Conservation (phyloP, 2,113 vertebrate genomes). For the Elachura formosa region DNA sequence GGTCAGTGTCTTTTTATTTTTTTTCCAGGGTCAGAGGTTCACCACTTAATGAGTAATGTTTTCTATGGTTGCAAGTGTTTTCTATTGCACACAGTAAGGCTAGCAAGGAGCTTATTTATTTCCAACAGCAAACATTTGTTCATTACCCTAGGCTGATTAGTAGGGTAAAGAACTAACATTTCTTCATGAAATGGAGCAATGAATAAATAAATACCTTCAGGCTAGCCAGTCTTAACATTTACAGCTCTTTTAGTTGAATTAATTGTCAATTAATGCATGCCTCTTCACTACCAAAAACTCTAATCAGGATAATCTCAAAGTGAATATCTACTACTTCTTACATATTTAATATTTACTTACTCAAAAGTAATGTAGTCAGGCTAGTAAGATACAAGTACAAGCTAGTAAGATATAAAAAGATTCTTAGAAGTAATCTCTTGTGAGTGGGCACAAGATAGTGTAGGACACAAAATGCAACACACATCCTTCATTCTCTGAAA, state of each 20-base stretch:
- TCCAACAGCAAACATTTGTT: constrained; percentile 21
- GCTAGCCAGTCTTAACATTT: constrained; percentile 7
- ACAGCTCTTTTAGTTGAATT: neutral
- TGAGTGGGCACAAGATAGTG: neutral
- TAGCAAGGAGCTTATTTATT: neutral
- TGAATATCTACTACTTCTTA: neutral
- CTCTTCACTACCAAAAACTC: neutral
- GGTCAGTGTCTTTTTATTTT: rapidly evolving
- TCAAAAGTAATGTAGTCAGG: neutral
- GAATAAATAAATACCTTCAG: neutral
- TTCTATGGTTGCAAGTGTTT: neutral
- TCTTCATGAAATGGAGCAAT: neutral
- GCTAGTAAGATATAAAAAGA: neutral
- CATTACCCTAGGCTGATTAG: constrained; percentile 3
- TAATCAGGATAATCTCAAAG: neutral
- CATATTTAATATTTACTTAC: neutral
- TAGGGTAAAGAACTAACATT: constrained; percentile 20
- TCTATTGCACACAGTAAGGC: neutral
- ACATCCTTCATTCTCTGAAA: neutral
- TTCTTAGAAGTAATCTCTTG: neutral
- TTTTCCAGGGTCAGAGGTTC: neutral
- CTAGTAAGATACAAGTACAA: neutral
- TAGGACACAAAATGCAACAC: neutral
- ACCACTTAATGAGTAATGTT: neutral
- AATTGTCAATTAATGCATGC: neutral